Evolutionary conservation across 2,797 vertebrate species (phyloP).

Genomic region (Onychomys leucogaster): DNA sequence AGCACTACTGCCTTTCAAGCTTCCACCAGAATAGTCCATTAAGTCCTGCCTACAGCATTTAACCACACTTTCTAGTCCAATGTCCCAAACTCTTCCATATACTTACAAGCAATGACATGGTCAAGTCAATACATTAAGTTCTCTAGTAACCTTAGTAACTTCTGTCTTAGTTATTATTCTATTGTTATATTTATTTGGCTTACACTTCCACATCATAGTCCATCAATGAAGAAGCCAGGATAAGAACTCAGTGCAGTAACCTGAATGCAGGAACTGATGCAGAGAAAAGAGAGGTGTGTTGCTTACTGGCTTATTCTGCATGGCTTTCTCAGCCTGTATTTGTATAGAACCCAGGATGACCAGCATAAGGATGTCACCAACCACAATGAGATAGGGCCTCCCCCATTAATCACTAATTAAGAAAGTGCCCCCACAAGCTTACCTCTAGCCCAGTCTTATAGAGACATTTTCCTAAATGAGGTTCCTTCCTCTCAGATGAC

Average conservation of each 20-base stretch:
- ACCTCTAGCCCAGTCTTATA: neutral
- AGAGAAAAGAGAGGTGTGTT: too few species aligned
- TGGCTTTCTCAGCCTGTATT: neutral
- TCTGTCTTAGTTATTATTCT: too few species aligned
- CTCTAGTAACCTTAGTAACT: too few species aligned
- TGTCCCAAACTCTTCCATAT: neutral
- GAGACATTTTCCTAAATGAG: neutral
- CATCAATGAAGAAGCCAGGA: neutral
- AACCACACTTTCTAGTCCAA: neutral
- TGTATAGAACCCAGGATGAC: neutral
- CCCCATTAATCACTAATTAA: neutral
- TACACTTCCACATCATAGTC: neutral
- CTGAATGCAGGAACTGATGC: neutral
- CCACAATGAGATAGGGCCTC: neutral
- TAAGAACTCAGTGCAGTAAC: neutral
- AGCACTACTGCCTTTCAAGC: neutral
- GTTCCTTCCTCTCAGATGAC: neutral
- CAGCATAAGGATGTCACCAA: accelerated
- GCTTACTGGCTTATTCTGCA: neutral
- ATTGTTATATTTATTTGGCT: neutral
- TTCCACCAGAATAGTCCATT: neutral
- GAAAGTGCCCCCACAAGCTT: neutral
- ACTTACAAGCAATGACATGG: too few species aligned
- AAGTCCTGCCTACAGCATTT: neutral
- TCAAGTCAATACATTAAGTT: too few species aligned